A percentile compares a stretch with the other conserved stretches of the same genome.
Evolutionary conservation across 2,888 invertebrate genomes (phyloP).

Genomic region (Caenorhabditis afra): DNA sequence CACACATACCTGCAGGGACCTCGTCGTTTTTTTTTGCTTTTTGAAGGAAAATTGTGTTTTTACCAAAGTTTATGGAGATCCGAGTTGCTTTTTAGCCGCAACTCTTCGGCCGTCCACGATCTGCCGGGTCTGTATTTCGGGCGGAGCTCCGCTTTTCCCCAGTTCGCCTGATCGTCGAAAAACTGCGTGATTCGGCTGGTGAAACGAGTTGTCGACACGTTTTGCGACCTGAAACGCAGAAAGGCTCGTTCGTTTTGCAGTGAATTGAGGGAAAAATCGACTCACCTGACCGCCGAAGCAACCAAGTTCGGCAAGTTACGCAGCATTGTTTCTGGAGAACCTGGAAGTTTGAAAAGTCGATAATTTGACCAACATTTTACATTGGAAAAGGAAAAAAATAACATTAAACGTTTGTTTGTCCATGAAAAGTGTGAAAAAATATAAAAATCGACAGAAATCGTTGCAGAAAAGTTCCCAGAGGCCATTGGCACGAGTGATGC

Average conservation of each 20-base stretch:
- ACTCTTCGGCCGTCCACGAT: slow-evolving; percentile 90
- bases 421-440: neutral
- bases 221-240: slow-evolving; percentile 27
- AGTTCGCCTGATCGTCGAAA: slow-evolving; percentile 75
- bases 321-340: slow-evolving; percentile 34
- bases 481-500: neutral
- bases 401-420: neutral
- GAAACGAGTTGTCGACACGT: slow-evolving; percentile 9
- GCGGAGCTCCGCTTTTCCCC: slow-evolving; percentile 70
- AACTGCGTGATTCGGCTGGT: slow-evolving; percentile 64
- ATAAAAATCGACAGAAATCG: neutral
- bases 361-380: neutral
- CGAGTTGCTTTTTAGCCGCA: slow-evolving; percentile 93
- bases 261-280: neutral
- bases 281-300: slow-evolving; percentile 33
- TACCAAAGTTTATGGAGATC: slow-evolving; percentile 98
- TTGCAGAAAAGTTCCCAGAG: neutral
- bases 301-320: slow-evolving; percentile 50
- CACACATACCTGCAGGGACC: slow-evolving; percentile 87
- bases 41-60: slow-evolving; percentile 43
- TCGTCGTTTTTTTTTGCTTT: no score
- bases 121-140: slow-evolving; percentile 75
- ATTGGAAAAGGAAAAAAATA: neutral
- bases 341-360: slow-evolving; percentile 14
- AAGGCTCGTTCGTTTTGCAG: no score